phyloP scores from a whole-genome alignment of 1,140 invertebrate species.

The Vollenhovia emeryi region DNA sequence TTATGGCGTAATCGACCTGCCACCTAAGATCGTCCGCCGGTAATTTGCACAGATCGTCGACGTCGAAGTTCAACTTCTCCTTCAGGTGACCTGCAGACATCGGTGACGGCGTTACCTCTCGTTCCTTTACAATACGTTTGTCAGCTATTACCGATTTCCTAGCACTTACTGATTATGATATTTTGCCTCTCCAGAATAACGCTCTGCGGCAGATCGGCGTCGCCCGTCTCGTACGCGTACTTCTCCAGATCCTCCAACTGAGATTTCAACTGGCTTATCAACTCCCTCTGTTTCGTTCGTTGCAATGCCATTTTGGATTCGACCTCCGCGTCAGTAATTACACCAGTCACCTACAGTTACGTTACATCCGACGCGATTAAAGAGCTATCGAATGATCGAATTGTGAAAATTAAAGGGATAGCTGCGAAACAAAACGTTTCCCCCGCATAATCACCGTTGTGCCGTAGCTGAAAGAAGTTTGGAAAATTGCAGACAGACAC shows the following conservation, averaged over 20 bases:
- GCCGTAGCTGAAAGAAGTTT: background rate
- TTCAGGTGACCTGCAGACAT: constrained; percentile 88
- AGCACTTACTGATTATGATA: constrained; percentile 90
- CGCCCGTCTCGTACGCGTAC: constrained; percentile 96
- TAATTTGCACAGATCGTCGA: constrained; percentile 91
- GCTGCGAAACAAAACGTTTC: background rate
- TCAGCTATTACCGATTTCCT: background rate
- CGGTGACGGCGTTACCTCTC: background rate
- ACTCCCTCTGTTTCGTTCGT: constrained; percentile 91
- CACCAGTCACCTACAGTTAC: constrained; percentile 68
- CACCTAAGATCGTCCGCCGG: constrained; percentile 91
- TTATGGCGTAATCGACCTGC: constrained; percentile 91
- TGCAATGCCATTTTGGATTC: constrained; percentile 89
- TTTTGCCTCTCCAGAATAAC: constrained; percentile 95
- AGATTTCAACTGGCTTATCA: constrained; percentile 95
- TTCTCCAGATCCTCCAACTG: constrained; percentile 98
- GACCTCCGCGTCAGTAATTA: constrained; percentile 82
- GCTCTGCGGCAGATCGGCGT: constrained; percentile 92
- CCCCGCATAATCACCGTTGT: background rate
- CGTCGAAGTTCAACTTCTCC: constrained; percentile 90
- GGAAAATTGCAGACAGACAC: background rate
- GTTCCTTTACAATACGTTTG: background rate
- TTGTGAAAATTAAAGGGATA: background rate
- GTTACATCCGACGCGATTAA: constrained; percentile 51
- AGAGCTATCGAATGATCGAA: background rate